Conservation (phyloP, 2,113 vertebrate species). For the Tonatia bakeri region DNA sequence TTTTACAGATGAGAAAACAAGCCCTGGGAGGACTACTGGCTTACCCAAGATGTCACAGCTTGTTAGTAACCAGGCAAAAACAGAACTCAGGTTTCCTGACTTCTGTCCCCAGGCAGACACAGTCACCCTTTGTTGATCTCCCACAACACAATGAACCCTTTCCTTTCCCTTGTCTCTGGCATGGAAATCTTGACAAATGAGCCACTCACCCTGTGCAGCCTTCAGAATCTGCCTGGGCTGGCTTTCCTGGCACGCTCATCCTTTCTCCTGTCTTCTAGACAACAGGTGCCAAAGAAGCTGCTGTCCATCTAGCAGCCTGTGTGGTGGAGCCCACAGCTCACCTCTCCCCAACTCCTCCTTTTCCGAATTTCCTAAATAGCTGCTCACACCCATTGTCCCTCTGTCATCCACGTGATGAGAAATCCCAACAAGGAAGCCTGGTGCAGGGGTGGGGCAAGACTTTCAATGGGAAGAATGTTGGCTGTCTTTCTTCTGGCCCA, state of each 20-base stretch:
- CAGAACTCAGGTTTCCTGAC: not conserved
- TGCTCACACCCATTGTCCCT: not conserved
- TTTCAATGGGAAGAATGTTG: not conserved
- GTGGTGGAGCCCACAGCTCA: not conserved
- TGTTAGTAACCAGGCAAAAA: not conserved
- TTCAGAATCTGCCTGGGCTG: not conserved
- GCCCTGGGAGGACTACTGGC: not conserved
- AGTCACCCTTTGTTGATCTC: not conserved
- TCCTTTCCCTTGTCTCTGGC: not conserved
- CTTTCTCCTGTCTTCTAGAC: not conserved
- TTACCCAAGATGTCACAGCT: not conserved
- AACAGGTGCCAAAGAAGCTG: not conserved
- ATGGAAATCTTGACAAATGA: not conserved
- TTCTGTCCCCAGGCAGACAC: not conserved
- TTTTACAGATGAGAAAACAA: not conserved
- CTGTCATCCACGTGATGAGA: not conserved
- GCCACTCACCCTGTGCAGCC: not conserved
- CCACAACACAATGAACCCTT: not conserved
- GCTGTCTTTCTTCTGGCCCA: not conserved
- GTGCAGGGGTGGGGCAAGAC: not conserved
- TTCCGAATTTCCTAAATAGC: not conserved
- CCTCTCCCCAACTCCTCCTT: not conserved
- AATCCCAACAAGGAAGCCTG: not conserved
- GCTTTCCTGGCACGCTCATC: not conserved
- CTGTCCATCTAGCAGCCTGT: rapidly evolving